Base-by-base conservation (phyloP, 35 echinoderm and acorn worm species). In the Nesometra sesokonis region DNA sequence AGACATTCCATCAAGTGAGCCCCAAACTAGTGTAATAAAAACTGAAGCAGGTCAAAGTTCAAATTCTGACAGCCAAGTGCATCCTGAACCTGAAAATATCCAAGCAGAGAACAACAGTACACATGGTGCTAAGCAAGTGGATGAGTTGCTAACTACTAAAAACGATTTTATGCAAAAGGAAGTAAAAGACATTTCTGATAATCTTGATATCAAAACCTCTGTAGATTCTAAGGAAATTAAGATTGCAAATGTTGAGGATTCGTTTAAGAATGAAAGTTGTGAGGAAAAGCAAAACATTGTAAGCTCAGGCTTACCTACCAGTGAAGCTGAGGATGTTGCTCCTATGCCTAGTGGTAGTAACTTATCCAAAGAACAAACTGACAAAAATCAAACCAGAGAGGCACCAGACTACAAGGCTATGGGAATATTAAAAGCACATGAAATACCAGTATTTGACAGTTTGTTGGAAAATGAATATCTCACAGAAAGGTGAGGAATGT, bases 381-480 rank as follows among this genome's bases (percentile, higher is more conserved):
- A 67, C 2, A 67, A 27, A 19, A 9, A 67, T 1, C 52, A 67
- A 13, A 19, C 23, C 0, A 67, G 23, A 67, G 52, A 67, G 2
- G 23, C 23, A 11, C 52, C 52, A 17, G 46, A 57, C 29, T 89
- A 85, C 33, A 85, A 86, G 67, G 87, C 78, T 21, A 93, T 91
- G 94, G 91, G 91, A 15, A 88, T 97, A 19, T 78, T 97, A 23
- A 85, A 87, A 2, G 88, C 89, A 80, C 89, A 88, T 30, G 86
- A 91, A 34, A 39, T 85, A 19, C 94, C 94, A 30, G 33, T 37
- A 8, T 97, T 93, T 87, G 89, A 88, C 19, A 83, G 93, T 35
- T 77, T 97, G 32, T 35, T 35, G 9, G 94, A 94, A 84, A 99
- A 99, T 39, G 84, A 80, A 46, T 99, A 99, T 83, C 29, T 94